Conservation (phyloP, 1,140 invertebrate genomes). For the Asbolus verrucosus region DNA sequence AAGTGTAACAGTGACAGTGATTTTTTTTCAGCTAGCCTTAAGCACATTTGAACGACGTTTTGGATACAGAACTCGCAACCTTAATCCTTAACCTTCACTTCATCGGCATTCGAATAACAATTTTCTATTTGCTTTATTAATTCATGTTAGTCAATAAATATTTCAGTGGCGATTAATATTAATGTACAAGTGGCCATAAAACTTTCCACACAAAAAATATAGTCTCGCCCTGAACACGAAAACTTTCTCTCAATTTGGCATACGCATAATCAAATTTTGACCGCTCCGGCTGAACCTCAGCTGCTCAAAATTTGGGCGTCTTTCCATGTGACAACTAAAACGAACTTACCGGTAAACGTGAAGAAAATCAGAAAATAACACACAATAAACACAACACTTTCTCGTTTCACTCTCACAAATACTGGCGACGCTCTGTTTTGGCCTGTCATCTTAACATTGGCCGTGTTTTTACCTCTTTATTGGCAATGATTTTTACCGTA, state of each 20-base stretch:
- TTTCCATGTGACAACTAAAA: background rate
- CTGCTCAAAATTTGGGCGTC: no score
- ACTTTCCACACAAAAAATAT: background rate
- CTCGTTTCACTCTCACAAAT: constrained; percentile 34
- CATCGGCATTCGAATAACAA: background rate
- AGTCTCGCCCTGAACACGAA: no score
- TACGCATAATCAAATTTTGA: no score
- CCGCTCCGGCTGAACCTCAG: no score
- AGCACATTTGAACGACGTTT: no score
- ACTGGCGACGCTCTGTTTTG: constrained; percentile 26
- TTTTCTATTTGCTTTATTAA: no score
- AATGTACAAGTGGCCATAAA: no score
- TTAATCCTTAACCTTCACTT: constrained; percentile 29
- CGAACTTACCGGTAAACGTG: constrained; percentile 47
- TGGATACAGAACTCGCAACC: constrained; percentile 12
- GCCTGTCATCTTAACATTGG: constrained; percentile 34
- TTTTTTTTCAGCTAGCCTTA: no score
- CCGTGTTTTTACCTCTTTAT: constrained; percentile 18
- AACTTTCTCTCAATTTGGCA: constrained; percentile 5
- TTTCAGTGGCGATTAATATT: no score
- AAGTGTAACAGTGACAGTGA: constrained; percentile 15
- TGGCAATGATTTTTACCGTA: constrained; percentile 15
- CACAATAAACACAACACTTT: constrained; percentile 51
- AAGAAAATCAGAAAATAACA: constrained; percentile 52
- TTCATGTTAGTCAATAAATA: no score